These are phyloP conservation scores for Aplodontia rufa DNA, from an alignment of 2,113 vertebrate species.

Conservation along the genomic window DNA sequence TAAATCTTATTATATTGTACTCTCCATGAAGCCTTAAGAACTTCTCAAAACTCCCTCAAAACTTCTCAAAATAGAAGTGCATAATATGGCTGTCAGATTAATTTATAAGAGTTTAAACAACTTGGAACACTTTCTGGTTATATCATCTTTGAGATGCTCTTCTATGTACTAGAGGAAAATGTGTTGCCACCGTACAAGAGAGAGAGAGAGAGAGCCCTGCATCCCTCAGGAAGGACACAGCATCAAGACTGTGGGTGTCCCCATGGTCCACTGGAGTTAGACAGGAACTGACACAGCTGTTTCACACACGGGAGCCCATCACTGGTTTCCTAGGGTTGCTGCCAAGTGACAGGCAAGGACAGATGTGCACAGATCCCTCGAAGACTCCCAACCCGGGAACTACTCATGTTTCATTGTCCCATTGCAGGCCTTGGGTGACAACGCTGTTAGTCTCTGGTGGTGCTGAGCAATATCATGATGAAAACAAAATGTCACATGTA, in stretches of 20 bases:
- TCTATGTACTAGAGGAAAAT: neutral
- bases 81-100: neutral
- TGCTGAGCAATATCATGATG: accelerated
- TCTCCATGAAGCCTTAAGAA: neutral
- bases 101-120: neutral
- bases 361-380: no score
- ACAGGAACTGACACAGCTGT: neutral
- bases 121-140: neutral
- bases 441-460: neutral
- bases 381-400: no score
- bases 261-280: neutral
- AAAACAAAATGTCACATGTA: accelerated
- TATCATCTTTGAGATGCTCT: neutral
- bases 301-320: accelerated
- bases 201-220: no score
- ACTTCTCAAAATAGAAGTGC: neutral
- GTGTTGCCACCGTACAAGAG: neutral
- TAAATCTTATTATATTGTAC: neutral
- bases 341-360: neutral
- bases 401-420: neutral
- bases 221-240: neutral
- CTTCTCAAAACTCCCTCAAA: neutral
- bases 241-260: neutral
- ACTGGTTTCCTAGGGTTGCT: neutral
- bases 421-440: neutral